These are phyloP conservation scores for Salvelinus namaycush DNA, from an alignment of 2,113 vertebrate species.

Conservation along the genomic window DNA sequence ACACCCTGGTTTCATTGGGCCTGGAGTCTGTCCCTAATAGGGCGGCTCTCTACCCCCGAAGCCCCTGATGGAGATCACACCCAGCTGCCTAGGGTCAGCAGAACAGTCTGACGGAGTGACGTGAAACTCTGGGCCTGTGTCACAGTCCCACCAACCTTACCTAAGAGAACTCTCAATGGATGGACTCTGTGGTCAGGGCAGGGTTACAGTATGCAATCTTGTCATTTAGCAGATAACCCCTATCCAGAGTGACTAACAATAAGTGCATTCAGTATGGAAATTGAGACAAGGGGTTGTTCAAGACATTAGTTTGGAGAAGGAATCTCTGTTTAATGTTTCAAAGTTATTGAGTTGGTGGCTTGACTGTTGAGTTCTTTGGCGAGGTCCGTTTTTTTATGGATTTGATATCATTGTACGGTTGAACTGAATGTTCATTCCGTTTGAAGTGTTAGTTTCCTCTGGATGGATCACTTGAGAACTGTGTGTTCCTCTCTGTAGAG, in stretches of 20 bases:
- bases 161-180: not conserved
- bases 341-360: not conserved
- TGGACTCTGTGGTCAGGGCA: not conserved
- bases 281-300: no score
- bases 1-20: conserved; percentile 15
- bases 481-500: conserved; percentile 27
- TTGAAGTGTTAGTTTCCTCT: conserved; percentile 3
- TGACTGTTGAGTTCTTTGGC: not conserved
- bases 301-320: not conserved
- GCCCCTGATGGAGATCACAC: conserved; percentile 23
- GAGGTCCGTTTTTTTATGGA: not conserved
- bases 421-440: not conserved
- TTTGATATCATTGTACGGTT: not conserved
- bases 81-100: conserved; percentile 48
- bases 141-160: not conserved
- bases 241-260: no score
- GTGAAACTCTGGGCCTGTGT: not conserved
- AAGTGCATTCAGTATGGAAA: no score
- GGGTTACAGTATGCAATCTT: not conserved
- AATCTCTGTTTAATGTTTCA: not conserved
- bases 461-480: conserved; percentile 27
- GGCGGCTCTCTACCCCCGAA: conserved; percentile 37
- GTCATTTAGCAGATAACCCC: no score
- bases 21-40: conserved; percentile 33
- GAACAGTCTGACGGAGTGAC: not conserved